These are phyloP conservation scores for Barnardius zonarius DNA, from an alignment of 2,113 vertebrate genomes.

Conservation along the genomic window DNA sequence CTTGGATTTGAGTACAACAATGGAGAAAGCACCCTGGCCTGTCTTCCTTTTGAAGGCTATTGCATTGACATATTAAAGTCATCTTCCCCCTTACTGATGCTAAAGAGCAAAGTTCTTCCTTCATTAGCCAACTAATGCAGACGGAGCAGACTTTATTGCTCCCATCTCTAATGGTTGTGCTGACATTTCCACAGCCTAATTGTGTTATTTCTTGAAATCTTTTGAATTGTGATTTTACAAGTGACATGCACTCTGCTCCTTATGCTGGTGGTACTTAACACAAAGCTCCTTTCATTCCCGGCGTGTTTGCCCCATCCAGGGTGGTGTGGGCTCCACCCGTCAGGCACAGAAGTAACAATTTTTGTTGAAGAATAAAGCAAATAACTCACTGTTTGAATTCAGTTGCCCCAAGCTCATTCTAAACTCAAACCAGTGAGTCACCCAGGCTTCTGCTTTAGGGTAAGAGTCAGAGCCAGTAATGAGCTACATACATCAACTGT, in stretches of 20 bases:
- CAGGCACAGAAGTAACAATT: neutral
- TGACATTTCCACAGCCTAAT: slow-evolving; percentile 22
- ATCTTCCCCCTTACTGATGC: neutral
- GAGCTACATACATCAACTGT: neutral
- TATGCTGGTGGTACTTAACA: neutral
- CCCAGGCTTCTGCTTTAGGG: neutral
- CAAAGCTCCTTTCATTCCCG: neutral
- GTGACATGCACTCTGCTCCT: neutral
- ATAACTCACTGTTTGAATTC: neutral
- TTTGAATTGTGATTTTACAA: slow-evolving; percentile 15
- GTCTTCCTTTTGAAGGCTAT: neutral
- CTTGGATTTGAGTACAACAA: neutral
- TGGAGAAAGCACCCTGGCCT: neutral
- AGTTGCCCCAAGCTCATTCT: neutral
- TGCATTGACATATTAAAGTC: neutral
- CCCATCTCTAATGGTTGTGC: neutral
- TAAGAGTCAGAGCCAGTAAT: neutral
- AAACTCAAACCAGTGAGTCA: neutral
- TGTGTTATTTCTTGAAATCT: slow-evolving; percentile 5
- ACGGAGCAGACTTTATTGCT: neutral
- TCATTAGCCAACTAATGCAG: neutral
- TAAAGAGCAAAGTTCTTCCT: neutral
- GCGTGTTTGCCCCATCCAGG: neutral
- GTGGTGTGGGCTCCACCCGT: neutral
- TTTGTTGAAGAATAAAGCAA: neutral